phyloP scores from a whole-genome alignment of 92 coral and sea anemone genomes.

The Micromussa lordhowensis region DNA sequence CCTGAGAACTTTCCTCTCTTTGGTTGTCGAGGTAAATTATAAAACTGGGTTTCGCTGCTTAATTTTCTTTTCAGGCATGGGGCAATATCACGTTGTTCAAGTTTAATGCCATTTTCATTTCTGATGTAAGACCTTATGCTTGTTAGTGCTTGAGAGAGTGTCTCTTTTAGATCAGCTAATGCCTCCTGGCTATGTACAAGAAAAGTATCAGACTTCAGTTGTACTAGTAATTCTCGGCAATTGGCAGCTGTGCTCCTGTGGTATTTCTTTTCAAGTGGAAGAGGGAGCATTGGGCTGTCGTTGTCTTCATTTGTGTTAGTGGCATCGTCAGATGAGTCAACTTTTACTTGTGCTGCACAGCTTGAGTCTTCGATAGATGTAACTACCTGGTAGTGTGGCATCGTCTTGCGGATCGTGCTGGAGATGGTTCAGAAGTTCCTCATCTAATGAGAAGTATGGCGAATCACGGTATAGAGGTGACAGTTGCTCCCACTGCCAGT shows the following conservation, averaged over 20 bases:
- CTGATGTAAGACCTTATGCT: neutral
- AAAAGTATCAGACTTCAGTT: slow-evolving; percentile 13
- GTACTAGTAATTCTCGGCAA: slow-evolving; percentile 38
- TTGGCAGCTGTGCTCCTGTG: slow-evolving; percentile 19
- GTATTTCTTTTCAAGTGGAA: neutral
- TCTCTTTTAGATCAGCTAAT: neutral
- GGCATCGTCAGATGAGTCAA: no score
- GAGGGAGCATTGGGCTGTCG: no score
- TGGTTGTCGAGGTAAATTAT: slow-evolving; percentile 11
- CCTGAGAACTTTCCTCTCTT: slow-evolving; percentile 28
- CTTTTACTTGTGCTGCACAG: no score
- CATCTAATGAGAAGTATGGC: slow-evolving; percentile 43
- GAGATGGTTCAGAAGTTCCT: slow-evolving; percentile 31
- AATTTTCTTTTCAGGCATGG: neutral
- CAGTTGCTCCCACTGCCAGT: slow-evolving; percentile 53
- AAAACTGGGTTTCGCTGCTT: neutral
- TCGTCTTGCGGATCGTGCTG: neutral
- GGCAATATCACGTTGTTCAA: slow-evolving; percentile 5
- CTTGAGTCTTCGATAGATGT: no score
- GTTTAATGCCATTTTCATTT: slow-evolving; percentile 43
- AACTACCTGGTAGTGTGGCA: neutral
- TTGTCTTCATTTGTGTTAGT: no score
- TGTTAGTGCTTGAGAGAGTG: neutral
- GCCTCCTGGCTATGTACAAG: neutral
- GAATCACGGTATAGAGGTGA: slow-evolving; percentile 36